These are phyloP conservation scores for Poecilia gillii DNA, from an alignment of 2,797 vertebrate species.

Conservation along the genomic window DNA sequence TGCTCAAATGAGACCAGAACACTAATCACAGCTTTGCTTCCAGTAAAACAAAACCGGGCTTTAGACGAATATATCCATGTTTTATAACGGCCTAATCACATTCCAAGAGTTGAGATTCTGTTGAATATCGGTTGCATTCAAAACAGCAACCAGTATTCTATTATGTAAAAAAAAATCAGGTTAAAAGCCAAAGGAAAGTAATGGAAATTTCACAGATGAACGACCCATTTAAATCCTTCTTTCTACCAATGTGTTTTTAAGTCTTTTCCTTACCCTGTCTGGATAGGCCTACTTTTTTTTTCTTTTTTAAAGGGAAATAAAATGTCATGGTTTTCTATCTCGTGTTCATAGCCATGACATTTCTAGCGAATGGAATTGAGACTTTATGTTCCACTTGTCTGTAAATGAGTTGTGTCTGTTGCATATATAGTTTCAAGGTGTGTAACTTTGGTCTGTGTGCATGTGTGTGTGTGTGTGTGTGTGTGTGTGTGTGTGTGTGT, in stretches of 20 bases:
- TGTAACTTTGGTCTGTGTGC: not conserved
- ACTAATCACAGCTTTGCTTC: not conserved
- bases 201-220: conserved; percentile 33
- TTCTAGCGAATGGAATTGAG: conserved; percentile 56
- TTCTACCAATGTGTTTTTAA: conserved; percentile 55
- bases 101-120: not conserved
- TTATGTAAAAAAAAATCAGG: not conserved
- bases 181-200: conserved; percentile 29
- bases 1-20: not conserved
- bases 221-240: conserved; percentile 55
- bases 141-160: not conserved
- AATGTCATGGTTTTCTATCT: conserved; percentile 71
- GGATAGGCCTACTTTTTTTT: not conserved
- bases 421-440: not conserved
- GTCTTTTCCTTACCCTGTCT: conserved; percentile 60
- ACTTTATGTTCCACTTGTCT: conserved; percentile 52
- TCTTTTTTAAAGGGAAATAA: conserved; percentile 39
- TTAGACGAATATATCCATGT: not conserved
- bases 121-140: not conserved
- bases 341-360: conserved; percentile 65
- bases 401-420: conserved; percentile 14
- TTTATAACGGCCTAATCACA: not conserved
- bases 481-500: not conserved
- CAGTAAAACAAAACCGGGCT: not conserved
- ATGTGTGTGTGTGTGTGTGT: conserved; percentile 16